Percentiles rank a stretch among this genome's conserved stretches.
Conservation (phyloP, 1,140 invertebrate species). For the Lepidurus packardi region DNA sequence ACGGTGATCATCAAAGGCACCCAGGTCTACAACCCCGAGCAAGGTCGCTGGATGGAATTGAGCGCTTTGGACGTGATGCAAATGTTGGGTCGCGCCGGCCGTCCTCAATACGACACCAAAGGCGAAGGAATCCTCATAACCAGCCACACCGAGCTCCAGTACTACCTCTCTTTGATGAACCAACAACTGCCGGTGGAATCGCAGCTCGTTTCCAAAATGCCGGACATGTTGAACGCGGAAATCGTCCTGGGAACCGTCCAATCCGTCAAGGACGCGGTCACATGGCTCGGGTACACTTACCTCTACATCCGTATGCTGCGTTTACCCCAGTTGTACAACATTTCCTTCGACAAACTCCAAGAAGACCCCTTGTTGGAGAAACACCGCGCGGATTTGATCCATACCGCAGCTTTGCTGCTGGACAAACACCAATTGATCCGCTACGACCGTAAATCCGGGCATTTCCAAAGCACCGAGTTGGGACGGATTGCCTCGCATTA, state of each 20-base stretch:
- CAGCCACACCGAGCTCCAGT: constrained; percentile 97
- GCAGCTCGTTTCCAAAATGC: constrained; percentile 73
- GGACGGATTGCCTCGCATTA: constrained; percentile 97
- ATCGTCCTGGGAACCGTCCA: constrained; percentile 94
- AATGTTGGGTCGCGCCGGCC: constrained; percentile 94
- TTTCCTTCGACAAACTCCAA: constrained; percentile 69
- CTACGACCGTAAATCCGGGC: constrained; percentile 91
- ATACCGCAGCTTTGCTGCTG: constrained; percentile 85
- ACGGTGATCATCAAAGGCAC: constrained; percentile 99
- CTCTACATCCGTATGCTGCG: constrained; percentile 86
- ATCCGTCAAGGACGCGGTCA: constrained; percentile 88
- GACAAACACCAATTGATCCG: constrained; percentile 89
- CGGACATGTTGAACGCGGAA: constrained; percentile 97
- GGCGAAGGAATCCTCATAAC: constrained; percentile 98
- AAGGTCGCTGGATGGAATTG: constrained; percentile 95
- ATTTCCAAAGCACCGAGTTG: constrained; percentile 85
- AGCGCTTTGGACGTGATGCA: constrained; percentile 94
- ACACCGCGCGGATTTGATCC: constrained; percentile 89
- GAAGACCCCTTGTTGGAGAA: constrained; percentile 80
- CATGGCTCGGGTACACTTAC: constrained; percentile 96
- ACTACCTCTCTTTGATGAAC: constrained; percentile 95
- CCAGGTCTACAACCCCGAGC: constrained; percentile 97
- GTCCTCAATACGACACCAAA: constrained; percentile 97
- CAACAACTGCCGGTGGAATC: constrained; percentile 90
- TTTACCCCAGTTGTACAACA: constrained; percentile 81